Evolutionary conservation across 2,797 vertebrate species (phyloP), one percentile per base, ranked within the genome.

Genomic region (Psittacula echo): DNA sequence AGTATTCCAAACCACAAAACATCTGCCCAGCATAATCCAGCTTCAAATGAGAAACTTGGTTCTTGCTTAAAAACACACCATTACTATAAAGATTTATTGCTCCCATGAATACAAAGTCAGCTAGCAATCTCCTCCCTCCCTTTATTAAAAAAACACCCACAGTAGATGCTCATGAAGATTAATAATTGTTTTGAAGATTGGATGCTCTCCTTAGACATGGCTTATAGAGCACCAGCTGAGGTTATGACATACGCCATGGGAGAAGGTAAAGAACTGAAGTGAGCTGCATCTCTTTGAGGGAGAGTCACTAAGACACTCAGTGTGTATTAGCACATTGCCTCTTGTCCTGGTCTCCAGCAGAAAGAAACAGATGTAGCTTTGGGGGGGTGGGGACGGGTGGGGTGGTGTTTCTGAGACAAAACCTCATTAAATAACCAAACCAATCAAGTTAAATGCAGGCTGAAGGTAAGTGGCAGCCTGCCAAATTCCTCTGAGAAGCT

Each of bases 131-230:
- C 22, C 56, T 22, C 56, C 56, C n/a, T 24, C n/a, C 10, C 7
- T 37, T 37, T 60, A 60, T 17, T 17, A 60, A 37, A 60, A 37
- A 24, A 26, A 11, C 15, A 56, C n/a, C 56, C 56, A 54, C 1
- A 23, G 13, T 41, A 39, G 18, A 37, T 39, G 30, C 17, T 72
- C 50, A 60, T 14, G 5, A 54, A 67, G 50, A 77, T 82, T n/a
- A 79, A 30, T 14, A 7, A 1, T 7, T 66, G n/a, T n/a, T 85
- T 64, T 70, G 84, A 74, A 44, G 15, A 66, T 7, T 4, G 51
- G 3, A 18, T 27, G 41, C 3, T 47, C 10, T 56, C 4, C 0
- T 53, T 19, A 56, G 22, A 32, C 4, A 15, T 2, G 5, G 10
- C 29, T 80, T 51, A 41, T 2, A 61, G 26, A 65, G 9, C 34